These are phyloP conservation scores for Myoxocephalus aenaeus DNA, from an alignment of 2,797 vertebrate genomes.

Conservation along the genomic window DNA sequence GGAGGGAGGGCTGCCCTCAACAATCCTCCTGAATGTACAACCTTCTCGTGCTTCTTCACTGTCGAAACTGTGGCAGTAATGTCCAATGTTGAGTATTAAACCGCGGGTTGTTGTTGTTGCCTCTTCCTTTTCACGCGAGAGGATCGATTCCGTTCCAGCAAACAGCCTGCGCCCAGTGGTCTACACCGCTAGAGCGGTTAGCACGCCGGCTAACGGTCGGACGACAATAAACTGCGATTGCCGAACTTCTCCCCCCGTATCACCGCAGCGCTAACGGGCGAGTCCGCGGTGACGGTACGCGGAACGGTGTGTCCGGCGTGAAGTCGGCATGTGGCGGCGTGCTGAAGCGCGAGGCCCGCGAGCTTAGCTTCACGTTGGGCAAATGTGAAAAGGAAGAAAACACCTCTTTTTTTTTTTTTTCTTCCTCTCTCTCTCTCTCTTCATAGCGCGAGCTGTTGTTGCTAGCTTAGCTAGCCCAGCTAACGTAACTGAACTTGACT, in stretches of 20 bases:
- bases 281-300: background rate
- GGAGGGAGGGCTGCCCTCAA: background rate
- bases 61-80: too few species aligned
- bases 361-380: constrained; percentile 47
- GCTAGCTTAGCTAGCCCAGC: constrained; percentile 66
- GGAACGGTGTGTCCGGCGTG: too few species aligned
- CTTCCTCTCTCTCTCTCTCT: constrained; percentile 37
- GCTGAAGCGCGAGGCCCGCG: constrained; percentile 25
- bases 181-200: constrained; percentile 55
- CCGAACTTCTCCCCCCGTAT: constrained; percentile 43
- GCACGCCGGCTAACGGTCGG: constrained; percentile 74
- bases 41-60: fast-evolving
- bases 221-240: constrained; percentile 66
- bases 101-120: background rate
- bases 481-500: constrained; percentile 59
- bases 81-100: fast-evolving
- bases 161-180: constrained; percentile 71
- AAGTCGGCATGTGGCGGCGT: background rate
- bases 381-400: constrained; percentile 69
- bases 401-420: constrained; percentile 63
- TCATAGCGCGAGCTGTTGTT: constrained; percentile 67
- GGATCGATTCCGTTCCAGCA: constrained; percentile 37
- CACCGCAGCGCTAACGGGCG: background rate
- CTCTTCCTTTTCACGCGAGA: background rate
- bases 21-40: background rate